These are phyloP conservation scores for Formica selysi DNA, from an alignment of 1,140 invertebrate species.

Conservation along the genomic window DNA sequence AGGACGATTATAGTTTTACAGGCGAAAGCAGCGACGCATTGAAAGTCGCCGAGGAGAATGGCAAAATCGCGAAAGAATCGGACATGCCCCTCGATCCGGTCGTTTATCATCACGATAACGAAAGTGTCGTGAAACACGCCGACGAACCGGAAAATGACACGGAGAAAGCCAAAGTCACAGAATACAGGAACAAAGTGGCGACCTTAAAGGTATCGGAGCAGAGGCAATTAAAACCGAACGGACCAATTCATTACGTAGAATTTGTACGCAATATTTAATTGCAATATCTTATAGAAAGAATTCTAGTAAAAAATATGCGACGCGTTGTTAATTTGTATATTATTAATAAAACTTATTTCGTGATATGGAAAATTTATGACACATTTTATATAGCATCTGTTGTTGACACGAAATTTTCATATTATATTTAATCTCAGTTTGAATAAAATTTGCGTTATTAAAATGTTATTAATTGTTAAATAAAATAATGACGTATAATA, in stretches of 20 bases:
- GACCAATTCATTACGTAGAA: conserved; percentile 64
- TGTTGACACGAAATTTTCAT: background rate
- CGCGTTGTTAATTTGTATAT: background rate
- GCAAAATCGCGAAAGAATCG: conserved; percentile 44
- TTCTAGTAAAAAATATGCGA: conserved; percentile 4
- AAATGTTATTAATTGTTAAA: too few relatives aligned
- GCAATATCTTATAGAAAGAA: background rate
- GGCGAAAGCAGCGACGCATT: conserved; percentile 17
- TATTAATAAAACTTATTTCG: background rate
- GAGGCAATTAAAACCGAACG: conserved; percentile 69
- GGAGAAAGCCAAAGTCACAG: conserved; percentile 71
- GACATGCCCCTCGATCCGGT: conserved; percentile 56
- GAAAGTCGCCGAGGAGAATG: conserved; percentile 7
- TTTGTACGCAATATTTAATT: conserved; percentile 71
- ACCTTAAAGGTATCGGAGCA: conserved; percentile 70
- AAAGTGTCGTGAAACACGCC: conserved; percentile 67
- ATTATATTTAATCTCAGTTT: conserved; percentile 3
- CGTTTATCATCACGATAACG: conserved; percentile 70
- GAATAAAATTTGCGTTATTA: background rate
- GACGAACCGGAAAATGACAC: conserved; percentile 69
- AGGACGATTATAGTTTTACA: conserved; percentile 63
- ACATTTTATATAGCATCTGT: background rate
- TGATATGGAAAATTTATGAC: background rate
- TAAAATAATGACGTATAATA: conserved; percentile 11
- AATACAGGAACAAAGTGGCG: conserved; percentile 72